Conservation (phyloP, 2,888 invertebrate species). For the Pseudococcus longispinus region DNA sequence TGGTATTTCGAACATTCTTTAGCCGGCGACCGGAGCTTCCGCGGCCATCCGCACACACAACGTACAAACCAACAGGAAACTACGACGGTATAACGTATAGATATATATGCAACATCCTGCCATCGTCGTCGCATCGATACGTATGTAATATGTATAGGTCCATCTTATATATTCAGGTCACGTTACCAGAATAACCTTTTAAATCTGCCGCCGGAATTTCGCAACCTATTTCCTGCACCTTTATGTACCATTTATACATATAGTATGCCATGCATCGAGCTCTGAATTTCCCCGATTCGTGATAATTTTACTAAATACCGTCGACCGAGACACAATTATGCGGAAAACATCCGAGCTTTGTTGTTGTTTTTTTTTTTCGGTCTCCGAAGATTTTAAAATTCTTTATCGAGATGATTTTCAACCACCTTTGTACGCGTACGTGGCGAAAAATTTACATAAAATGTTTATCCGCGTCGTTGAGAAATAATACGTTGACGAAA, state of each 20-base stretch:
- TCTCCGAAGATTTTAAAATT: too few species aligned
- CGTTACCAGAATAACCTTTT: constrained; percentile 12
- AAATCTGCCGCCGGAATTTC: constrained; percentile 5
- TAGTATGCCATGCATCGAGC: not conserved
- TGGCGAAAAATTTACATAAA: not conserved
- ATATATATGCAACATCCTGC: not conserved
- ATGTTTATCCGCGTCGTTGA: not conserved
- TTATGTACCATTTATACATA: not conserved
- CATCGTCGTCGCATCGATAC: not conserved
- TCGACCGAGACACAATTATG: not conserved
- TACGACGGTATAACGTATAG: not conserved
- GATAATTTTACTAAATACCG: not conserved
- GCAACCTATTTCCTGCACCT: constrained; percentile 20
- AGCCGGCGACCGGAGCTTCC: not conserved
- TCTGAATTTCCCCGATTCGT: not conserved
- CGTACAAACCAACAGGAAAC: not conserved
- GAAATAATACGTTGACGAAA: not conserved
- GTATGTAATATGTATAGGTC: not conserved
- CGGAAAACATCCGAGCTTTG: not conserved
- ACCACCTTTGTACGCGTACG: not conserved
- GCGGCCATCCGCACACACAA: not conserved
- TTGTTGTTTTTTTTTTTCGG: too few species aligned
- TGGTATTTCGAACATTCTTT: not conserved
- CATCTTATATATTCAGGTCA: not conserved
- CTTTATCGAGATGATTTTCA: not conserved